Evolutionary conservation across 2,888 invertebrate genomes (phyloP).

Genomic region (Cyclophora punctaria): DNA sequence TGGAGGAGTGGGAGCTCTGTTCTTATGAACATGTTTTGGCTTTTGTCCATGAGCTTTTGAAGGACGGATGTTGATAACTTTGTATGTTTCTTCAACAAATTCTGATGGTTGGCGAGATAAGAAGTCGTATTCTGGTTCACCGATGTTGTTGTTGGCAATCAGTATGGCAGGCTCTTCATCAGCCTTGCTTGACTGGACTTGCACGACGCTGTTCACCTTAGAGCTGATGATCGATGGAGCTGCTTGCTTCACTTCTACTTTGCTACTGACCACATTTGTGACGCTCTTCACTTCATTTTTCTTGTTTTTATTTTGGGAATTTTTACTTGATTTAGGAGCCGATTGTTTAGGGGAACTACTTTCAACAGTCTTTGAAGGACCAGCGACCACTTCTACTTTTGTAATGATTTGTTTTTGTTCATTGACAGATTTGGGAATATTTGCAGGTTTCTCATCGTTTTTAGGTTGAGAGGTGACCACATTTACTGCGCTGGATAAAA

Average conservation of each 20-base stretch:
- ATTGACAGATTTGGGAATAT: constrained; percentile 61
- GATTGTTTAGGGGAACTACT: constrained; percentile 42
- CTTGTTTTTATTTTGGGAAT: constrained; percentile 41
- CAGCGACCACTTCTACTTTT: constrained; percentile 74
- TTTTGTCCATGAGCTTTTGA: constrained; percentile 71
- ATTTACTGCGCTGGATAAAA: constrained; percentile 56
- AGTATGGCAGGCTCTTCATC: constrained; percentile 76
- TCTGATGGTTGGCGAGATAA: constrained; percentile 89
- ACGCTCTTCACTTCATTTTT: constrained; percentile 52
- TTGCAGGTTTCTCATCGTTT: constrained; percentile 58
- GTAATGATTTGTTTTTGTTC: constrained; percentile 66
- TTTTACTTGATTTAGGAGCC: constrained; percentile 42
- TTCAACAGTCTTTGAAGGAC: constrained; percentile 66
- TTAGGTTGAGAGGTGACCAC: constrained; percentile 58
- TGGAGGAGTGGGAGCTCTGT: constrained; percentile 55
- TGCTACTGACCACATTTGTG: constrained; percentile 58
- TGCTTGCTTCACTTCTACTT: constrained; percentile 67
- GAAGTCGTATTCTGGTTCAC: constrained; percentile 89
- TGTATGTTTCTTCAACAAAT: constrained; percentile 89
- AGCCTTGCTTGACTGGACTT: constrained; percentile 61
- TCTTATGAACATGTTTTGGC: constrained; percentile 61
- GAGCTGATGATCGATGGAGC: constrained; percentile 44
- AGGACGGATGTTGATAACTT: constrained; percentile 86
- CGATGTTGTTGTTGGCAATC: constrained; percentile 81
- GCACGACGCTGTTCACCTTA: constrained; percentile 73